Evolutionary conservation across 2,888 invertebrate species (phyloP).

Genomic region (Agriotes lineatus): DNA sequence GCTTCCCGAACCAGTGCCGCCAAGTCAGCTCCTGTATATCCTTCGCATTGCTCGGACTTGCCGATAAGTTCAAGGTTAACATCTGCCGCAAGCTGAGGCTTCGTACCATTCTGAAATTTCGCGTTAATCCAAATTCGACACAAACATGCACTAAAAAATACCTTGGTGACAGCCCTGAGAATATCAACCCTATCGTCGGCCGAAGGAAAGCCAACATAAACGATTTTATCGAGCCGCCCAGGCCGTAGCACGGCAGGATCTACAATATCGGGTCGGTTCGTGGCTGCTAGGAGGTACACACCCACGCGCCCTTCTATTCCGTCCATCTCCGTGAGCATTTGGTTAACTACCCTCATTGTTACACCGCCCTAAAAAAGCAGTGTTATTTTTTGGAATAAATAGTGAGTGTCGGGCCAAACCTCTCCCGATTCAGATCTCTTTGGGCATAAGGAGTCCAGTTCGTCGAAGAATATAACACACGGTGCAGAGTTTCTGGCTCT

Average conservation of each 20-base stretch:
- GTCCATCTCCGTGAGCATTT: conserved; percentile 98
- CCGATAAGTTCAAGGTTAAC: conserved; percentile 82
- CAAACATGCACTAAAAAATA: conserved; percentile 54
- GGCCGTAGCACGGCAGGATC: conserved; percentile 93
- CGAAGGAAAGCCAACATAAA: conserved; percentile 91
- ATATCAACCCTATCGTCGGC: conserved; percentile 87
- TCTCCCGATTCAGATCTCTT: conserved; percentile 83
- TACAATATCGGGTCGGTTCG: conserved; percentile 96
- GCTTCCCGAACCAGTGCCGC: conserved; percentile 91
- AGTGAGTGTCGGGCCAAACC: conserved; percentile 59
- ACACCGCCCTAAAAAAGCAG: conserved; percentile 71
- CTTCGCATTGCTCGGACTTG: conserved; percentile 74
- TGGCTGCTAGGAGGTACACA: conserved; percentile 96
- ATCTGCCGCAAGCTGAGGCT: conserved; percentile 81
- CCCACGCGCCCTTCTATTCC: conserved; percentile 92
- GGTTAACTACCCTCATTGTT: conserved; percentile 92
- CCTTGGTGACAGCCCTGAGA: conserved; percentile 89
- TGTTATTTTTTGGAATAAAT: neutral
- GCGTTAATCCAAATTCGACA: neutral
- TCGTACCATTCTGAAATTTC: conserved; percentile 83
- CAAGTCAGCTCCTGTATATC: conserved; percentile 95
- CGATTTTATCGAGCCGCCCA: conserved; percentile 90
- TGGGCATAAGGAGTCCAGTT: conserved; percentile 96
- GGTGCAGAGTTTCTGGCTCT: conserved; percentile 95
- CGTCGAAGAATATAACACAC: conserved; percentile 99